Base-by-base conservation (phyloP, 2,797 vertebrate genomes). In the Cygnus olor region DNA sequence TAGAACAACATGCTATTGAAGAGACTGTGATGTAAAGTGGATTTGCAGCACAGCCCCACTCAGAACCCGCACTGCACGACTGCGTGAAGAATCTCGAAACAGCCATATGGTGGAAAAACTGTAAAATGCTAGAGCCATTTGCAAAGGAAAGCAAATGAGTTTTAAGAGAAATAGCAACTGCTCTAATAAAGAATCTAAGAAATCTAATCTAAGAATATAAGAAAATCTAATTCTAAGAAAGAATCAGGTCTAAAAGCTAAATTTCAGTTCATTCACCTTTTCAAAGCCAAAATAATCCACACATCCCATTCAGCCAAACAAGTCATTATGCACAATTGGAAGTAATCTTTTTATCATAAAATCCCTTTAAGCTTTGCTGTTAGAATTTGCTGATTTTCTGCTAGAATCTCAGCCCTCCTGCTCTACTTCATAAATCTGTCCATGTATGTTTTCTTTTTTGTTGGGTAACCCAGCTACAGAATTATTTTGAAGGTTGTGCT, bases 401-500 rank as follows among this genome's bases (percentile, higher is more conserved):
- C 54, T 32, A 32, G 58, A 57, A 9, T 51, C 64, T 80, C 69
- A 83, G 22, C 47, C 44, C 25, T 42, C 94, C 95, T 80, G 57
- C 84, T 95, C 38, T 89, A 22, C 21, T 79, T 80, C 83, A 64
- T 5, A 0, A 51, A 61, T 65, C 86, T 79, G 38, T 53, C 80
- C 44, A 4, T 56, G 8, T 3, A 38, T 54, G 44, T 86, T 66
- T 87, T 93, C 76, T 74, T 94, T 88, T n/a, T 34, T 22, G 36
- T 38, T 68, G 74, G 40, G 28, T 57, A 68, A 54, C 68, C 51
- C 51, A 53, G 14, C 51, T 28, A 42, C 47, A 56, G 71, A 72
- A 86, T 84, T 88, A 85, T 93, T 90, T 73, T 82, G 70, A 94
- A 91, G 83, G 74, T 10, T 95, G 71, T 91, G 74, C 73, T 90